Base-by-base conservation (phyloP, 2,113 vertebrate genomes). In the Nipponia nippon region DNA sequence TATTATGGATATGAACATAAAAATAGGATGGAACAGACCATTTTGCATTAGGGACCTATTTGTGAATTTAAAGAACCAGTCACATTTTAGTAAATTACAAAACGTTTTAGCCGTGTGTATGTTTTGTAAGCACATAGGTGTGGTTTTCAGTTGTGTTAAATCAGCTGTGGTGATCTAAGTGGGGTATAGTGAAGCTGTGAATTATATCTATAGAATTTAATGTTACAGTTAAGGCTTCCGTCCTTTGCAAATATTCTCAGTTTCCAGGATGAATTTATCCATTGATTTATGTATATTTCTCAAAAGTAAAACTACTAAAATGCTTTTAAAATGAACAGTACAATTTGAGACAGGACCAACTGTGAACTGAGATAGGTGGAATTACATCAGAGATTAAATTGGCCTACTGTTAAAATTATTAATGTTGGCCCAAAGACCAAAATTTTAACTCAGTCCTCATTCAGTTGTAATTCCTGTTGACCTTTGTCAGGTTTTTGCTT, bases 311-410 rank as follows among this genome's bases (percentile, higher is more conserved):
- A 47, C 30, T 61, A 19, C 22, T 91, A 70, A 93, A 92, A 61
- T 89, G 16, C 6, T 87, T 87, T 87, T 76, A 30, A 94, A 95
- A 67, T 12, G 4, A 78, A 42, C 1, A 3, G 13, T 87, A 44
- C 27, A 15, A 32, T 93, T 76, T 70, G 17, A 87, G 61, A 76
- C 32, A 65, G n/a, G n/a, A 84, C 26, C 17, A 70, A 21, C 25
- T 76, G 17, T 65, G 63, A 83, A 25, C 46, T 89, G 42, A 70
- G 47, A 86, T 69, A 69, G 22, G 42, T 83, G 21, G 29, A 59
- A 90, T 96, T 94, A 52, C 56, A 82, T 80, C 65, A 83, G 62
- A 90, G 58, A 66, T 86, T 72, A 95, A 90, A 90, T 72, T 86
- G 65, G 7, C 18, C 42, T 78, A 58, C 17, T 80, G 21, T 93